phyloP scores from a whole-genome alignment of 2,888 invertebrate species.

The Odontocerum albicorne region DNA sequence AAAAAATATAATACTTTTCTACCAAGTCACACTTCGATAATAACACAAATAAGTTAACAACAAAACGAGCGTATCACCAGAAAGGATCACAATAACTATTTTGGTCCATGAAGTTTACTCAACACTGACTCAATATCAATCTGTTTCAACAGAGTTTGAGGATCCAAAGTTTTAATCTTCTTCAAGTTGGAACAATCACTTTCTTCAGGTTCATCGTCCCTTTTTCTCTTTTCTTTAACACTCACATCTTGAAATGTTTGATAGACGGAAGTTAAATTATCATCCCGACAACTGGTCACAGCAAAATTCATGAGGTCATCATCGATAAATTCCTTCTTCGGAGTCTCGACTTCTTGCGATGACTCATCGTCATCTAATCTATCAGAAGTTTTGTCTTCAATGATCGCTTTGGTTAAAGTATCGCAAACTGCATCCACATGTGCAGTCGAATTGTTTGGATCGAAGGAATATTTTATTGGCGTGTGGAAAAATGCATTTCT shows the following conservation, averaged over 20 bases:
- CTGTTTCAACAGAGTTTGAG: slow-evolving; percentile 36
- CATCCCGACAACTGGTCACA: slow-evolving; percentile 40
- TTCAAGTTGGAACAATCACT: slow-evolving; percentile 7
- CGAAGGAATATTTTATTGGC: slow-evolving; percentile 3
- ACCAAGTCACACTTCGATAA: too few relatives aligned
- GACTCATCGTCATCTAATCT: background rate
- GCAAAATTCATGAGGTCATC: slow-evolving; percentile 39
- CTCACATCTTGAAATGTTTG: background rate
- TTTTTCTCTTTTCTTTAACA: slow-evolving; percentile 27
- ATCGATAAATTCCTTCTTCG: slow-evolving; percentile 8
- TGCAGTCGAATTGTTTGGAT: background rate
- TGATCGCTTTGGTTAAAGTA: slow-evolving; percentile 9
- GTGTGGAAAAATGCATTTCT: slow-evolving; percentile 8
- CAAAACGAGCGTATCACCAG: background rate
- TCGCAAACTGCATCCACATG: slow-evolving; percentile 11
- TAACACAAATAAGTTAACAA: too few relatives aligned
- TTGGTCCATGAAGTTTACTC: slow-evolving; percentile 49
- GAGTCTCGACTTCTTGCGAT: background rate
- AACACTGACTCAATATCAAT: slow-evolving; percentile 55
- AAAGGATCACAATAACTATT: background rate
- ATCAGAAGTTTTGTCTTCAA: slow-evolving; percentile 41
- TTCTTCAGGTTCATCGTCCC: slow-evolving; percentile 10
- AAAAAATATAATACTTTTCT: too few relatives aligned
- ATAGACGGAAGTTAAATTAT: slow-evolving; percentile 1
- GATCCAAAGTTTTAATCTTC: slow-evolving; percentile 45